These are phyloP conservation scores for Luehdorfia chinensis DNA, from an alignment of 1,140 invertebrate species.

Conservation along the genomic window DNA sequence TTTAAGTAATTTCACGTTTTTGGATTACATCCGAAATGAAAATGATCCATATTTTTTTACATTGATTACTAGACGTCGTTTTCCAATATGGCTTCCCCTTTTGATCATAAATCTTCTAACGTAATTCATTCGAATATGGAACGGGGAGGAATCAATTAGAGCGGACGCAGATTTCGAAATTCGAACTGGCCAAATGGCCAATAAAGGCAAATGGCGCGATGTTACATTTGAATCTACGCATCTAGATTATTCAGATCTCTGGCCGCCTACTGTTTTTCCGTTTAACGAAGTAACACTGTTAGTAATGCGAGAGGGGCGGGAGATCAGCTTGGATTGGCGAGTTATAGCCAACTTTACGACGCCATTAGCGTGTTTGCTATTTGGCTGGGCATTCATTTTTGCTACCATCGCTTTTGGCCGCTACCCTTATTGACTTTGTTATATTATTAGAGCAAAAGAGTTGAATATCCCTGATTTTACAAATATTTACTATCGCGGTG, in stretches of 20 bases:
- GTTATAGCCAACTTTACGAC: slow-evolving; percentile 44
- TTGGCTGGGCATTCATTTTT: slow-evolving; percentile 51
- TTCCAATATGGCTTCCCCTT: slow-evolving; percentile 21
- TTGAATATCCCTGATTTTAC: slow-evolving; percentile 21
- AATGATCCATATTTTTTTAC: no score
- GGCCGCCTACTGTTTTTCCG: slow-evolving; percentile 21
- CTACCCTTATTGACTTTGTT: slow-evolving; percentile 48
- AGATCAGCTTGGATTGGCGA: slow-evolving; percentile 27
- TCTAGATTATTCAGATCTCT: slow-evolving; percentile 36
- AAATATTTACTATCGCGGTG: slow-evolving; percentile 1
- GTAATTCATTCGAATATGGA: slow-evolving; percentile 38
- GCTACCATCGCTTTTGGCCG: slow-evolving; percentile 45
- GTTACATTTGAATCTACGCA: slow-evolving; percentile 41
- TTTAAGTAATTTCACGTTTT: no score
- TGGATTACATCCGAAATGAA: no score
- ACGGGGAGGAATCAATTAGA: slow-evolving; percentile 56
- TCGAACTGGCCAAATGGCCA: slow-evolving; percentile 57
- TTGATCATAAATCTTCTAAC: slow-evolving; percentile 25
- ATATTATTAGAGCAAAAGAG: slow-evolving; percentile 39
- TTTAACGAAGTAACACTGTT: slow-evolving; percentile 11
- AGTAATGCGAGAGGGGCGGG: slow-evolving; percentile 17
- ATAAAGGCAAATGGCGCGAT: slow-evolving; percentile 62
- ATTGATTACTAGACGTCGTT: no score
- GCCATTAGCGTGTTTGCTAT: slow-evolving; percentile 64
- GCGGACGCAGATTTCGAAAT: slow-evolving; percentile 43